Conservation (phyloP, 2,113 vertebrate species). For the Saguinus midas region DNA sequence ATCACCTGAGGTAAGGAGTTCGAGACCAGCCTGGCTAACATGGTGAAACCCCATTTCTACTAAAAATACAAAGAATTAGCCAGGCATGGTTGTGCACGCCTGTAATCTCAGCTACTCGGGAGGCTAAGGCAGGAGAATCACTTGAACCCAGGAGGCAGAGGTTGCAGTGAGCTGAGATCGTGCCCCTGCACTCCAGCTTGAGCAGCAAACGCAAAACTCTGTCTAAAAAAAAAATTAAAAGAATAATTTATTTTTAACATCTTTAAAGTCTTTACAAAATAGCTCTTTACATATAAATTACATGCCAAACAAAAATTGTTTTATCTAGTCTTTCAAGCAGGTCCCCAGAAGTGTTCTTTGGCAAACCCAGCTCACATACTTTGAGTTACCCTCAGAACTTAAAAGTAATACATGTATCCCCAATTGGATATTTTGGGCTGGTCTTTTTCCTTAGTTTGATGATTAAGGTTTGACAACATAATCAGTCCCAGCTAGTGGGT, state of each 20-base stretch:
- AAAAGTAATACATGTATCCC: background rate
- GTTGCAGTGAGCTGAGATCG: too few species aligned
- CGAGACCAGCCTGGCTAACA: too few species aligned
- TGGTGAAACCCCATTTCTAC: too few species aligned
- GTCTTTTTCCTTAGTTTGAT: background rate
- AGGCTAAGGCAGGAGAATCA: too few species aligned
- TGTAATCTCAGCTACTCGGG: too few species aligned
- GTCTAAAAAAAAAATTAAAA: background rate
- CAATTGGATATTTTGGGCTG: background rate
- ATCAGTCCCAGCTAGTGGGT: background rate
- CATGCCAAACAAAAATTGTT: background rate
- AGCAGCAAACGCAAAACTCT: too few species aligned
- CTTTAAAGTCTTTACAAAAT: background rate
- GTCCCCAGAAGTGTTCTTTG: background rate
- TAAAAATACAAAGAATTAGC: too few species aligned
- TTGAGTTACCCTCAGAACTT: background rate
- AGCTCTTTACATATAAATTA: background rate
- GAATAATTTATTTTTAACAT: conserved; percentile 16
- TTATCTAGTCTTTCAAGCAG: conserved; percentile 12
- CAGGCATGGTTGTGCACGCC: too few species aligned
- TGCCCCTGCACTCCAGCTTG: too few species aligned
- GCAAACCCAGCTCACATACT: background rate
- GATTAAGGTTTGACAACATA: background rate
- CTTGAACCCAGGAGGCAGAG: too few species aligned
- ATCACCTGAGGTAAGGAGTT: too few species aligned